Percentiles rank a stretch among this genome's conserved stretches.
Evolutionary conservation across 2,888 invertebrate genomes (phyloP).

Genomic region (Cacoxenus indagator): DNA sequence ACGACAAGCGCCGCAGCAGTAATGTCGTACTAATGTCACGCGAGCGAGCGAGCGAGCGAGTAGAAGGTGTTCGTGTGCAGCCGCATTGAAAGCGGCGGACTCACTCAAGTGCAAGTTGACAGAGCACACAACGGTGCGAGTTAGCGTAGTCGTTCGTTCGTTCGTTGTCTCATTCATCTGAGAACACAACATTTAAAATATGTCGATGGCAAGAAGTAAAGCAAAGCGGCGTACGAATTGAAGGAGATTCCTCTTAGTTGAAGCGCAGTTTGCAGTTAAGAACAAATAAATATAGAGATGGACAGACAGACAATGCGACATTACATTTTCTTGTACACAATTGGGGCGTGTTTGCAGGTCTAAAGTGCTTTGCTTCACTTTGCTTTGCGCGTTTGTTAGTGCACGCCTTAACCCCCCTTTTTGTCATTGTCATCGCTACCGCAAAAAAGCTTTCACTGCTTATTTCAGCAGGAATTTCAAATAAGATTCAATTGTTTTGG

Average conservation of each 20-base stretch:
- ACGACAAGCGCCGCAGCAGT: neutral
- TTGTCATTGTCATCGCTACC: too few relatives aligned
- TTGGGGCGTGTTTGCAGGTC: constrained; percentile 54
- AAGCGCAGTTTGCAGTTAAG: too few relatives aligned
- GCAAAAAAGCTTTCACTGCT: neutral
- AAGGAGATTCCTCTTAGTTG: too few relatives aligned
- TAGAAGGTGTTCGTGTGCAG: too few relatives aligned
- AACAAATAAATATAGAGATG: constrained; percentile 32
- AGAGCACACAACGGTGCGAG: constrained; percentile 10
- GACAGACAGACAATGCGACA: constrained; percentile 57
- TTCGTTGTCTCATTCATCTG: neutral
- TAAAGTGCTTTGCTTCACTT: constrained; percentile 10
- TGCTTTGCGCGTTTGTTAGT: too few relatives aligned
- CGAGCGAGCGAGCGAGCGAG: neutral
- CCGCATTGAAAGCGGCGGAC: too few relatives aligned
- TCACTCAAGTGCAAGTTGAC: too few relatives aligned
- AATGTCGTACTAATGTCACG: neutral
- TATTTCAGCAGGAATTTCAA: constrained; percentile 19
- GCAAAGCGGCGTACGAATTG: too few relatives aligned
- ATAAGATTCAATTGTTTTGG: constrained; percentile 46
- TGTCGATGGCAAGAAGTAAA: constrained; percentile 34
- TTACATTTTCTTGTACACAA: constrained; percentile 42
- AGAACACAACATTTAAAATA: constrained; percentile 44
- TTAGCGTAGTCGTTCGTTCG: too few relatives aligned
- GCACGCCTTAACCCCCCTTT: too few relatives aligned